These are phyloP conservation scores for Napeogenes inachia DNA, from an alignment of 2,888 invertebrate species.

Conservation along the genomic window DNA sequence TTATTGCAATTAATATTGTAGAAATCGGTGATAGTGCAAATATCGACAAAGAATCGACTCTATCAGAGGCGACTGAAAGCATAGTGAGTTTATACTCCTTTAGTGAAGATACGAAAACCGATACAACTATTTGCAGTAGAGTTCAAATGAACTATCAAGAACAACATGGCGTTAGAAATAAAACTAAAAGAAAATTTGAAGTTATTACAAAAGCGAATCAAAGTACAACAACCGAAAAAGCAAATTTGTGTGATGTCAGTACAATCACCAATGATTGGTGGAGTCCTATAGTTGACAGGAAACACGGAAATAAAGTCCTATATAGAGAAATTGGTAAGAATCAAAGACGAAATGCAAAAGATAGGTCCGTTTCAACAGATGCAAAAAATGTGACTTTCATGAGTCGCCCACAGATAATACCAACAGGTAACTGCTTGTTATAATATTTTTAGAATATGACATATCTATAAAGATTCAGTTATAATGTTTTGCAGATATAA, in stretches of 20 bases:
- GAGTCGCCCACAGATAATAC: conserved; percentile 50
- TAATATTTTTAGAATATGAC: not conserved
- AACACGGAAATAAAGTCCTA: conserved; percentile 29
- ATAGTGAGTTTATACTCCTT: conserved; percentile 14
- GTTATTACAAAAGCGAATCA: conserved; percentile 42
- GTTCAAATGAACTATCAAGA: conserved; percentile 36
- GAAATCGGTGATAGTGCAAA: conserved; percentile 13
- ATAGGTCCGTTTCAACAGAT: conserved; percentile 35
- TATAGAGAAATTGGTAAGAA: conserved; percentile 24
- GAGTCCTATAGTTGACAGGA: conserved; percentile 54
- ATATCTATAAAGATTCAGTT: conserved; percentile 9
- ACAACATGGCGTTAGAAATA: conserved; percentile 21
- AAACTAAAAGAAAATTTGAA: conserved; percentile 26
- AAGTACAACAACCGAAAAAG: conserved; percentile 41
- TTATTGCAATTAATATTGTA: not conserved
- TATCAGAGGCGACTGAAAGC: conserved; percentile 5
- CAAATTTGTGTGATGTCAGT: conserved; percentile 41
- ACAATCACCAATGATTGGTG: conserved; percentile 58
- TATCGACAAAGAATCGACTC: conserved; percentile 1
- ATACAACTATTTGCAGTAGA: conserved; percentile 44
- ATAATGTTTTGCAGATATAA: conserved; percentile 31
- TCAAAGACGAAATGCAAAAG: conserved; percentile 23
- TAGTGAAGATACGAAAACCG: conserved; percentile 34
- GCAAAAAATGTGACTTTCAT: conserved; percentile 47
- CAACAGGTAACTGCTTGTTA: conserved; percentile 37